A percentile compares a stretch with the other conserved stretches of the same genome.
Conservation (phyloP, 2,888 invertebrate genomes). For the Patella ulyssiponensis region DNA sequence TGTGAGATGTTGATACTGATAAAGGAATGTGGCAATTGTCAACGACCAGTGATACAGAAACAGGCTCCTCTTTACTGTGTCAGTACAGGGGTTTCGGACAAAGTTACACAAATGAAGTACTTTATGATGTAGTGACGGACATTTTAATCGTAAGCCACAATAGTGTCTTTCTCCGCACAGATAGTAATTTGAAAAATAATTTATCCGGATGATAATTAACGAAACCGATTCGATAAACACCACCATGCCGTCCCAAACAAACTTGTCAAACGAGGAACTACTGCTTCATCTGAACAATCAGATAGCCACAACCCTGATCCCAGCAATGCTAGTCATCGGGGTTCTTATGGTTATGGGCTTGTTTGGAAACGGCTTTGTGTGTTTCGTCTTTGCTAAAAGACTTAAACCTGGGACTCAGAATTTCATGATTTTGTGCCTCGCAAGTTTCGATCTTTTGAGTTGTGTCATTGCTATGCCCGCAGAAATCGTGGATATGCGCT, state of each 20-base stretch:
- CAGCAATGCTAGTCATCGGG: conserved; percentile 50
- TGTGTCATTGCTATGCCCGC: conserved; percentile 55
- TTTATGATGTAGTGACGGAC: too few species aligned
- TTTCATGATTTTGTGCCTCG: conserved; percentile 53
- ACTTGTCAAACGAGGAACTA: conserved; percentile 4
- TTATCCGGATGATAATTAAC: too few species aligned
- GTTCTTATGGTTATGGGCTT: conserved; percentile 53
- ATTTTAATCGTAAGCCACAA: too few species aligned
- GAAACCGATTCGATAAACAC: too few species aligned
- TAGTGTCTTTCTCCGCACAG: too few species aligned
- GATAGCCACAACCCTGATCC: conserved; percentile 47
- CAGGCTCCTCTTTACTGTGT: too few species aligned
- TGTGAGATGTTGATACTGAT: too few species aligned
- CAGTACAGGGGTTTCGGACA: too few species aligned
- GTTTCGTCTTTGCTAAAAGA: conserved; percentile 49
- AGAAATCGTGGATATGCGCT: conserved; percentile 54
- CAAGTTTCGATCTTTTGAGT: conserved; percentile 53
- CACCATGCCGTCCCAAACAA: not conserved
- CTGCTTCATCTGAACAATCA: conserved; percentile 43
- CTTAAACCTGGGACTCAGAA: conserved; percentile 51
- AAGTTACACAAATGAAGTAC: too few species aligned
- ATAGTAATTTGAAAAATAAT: too few species aligned
- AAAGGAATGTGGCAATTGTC: too few species aligned
- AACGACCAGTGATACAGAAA: too few species aligned
- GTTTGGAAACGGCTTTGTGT: conserved; percentile 53